Base-by-base conservation (phyloP, 2,113 vertebrate genomes). In the Phoenicopterus ruber region DNA sequence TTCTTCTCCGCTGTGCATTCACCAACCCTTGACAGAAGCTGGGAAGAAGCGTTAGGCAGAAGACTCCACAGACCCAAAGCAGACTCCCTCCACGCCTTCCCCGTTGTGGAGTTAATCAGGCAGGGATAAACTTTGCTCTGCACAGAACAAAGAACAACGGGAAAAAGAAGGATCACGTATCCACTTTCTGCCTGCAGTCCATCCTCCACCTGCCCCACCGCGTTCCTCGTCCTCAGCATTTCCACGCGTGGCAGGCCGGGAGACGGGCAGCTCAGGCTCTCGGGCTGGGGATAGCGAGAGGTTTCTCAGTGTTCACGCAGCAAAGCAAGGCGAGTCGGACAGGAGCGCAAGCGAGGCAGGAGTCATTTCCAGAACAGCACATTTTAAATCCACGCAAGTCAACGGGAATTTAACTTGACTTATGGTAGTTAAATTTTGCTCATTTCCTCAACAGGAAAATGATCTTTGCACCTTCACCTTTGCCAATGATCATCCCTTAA, bases 21-120 rank as follows among this genome's bases (percentile, higher is more conserved):
- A 61, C 8, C 71, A 81, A 6, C 13, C 22, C 61, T 28, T 28
- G 13, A 17, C 10, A 74, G 21, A 71, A 78, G 42, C 42, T 49
- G n/a, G 58, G 69, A 87, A 54, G 46, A 59, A 84, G 38, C 1
- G 0, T 10, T 28, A 59, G 24, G 26, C 38, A 38, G 32, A 50
- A 47, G 32, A 17, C 16, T 28, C 40, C 31, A 66, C 11, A 73
- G 50, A 11, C 22, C 50, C 52, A 42, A 21, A 49, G 40, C 8
- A 40, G 19, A 13, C 34, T 40, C 28, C 14, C 36, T 22, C 24
- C 49, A 38, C 32, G 61, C 4, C 42, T n/a, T 62, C 59, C n/a
- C 57, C 0, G 0, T 8, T 19, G 18, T 1, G 7, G 55, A 72
- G 18, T n/a, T 29, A 6, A 78, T 19, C 49, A 22, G 40, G n/a